Conservation (phyloP, 2,113 vertebrate genomes). For the Thunnus maccoyii region DNA sequence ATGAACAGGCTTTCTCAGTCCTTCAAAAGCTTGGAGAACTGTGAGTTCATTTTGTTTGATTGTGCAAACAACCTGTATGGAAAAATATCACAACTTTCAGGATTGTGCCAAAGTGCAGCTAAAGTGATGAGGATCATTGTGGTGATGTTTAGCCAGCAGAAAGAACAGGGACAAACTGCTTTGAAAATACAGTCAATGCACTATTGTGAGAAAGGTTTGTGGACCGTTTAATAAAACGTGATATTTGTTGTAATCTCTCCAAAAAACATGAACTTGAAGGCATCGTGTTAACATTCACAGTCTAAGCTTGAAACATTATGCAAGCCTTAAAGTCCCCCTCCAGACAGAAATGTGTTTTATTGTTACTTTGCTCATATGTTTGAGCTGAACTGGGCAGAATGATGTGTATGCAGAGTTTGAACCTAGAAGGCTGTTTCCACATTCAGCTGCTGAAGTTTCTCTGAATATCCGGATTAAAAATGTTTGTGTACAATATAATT, state of each 20-base stretch:
- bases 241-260: background rate
- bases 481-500: no score
- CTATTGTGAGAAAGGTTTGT: background rate
- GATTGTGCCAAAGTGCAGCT: background rate
- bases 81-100: no score
- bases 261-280: background rate
- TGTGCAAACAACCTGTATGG: background rate
- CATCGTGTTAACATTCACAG: background rate
- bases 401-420: no score
- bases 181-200: background rate
- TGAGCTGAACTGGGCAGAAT: no score
- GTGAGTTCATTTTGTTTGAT: slow-evolving; percentile 84
- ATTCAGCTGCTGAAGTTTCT: no score
- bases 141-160: background rate
- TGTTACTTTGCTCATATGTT: no score
- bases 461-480: no score
- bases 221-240: background rate
- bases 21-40: slow-evolving; percentile 92
- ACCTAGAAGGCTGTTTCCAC: no score
- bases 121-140: background rate
- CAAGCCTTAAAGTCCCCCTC: no score
- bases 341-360: no score
- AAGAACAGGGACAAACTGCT: background rate
- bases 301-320: background rate
- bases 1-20: slow-evolving; percentile 90